A percentile compares a stretch with the other conserved stretches of the same genome.
Conservation (phyloP, 1,140 invertebrate species). For the Protaetia brevitarsis region DNA sequence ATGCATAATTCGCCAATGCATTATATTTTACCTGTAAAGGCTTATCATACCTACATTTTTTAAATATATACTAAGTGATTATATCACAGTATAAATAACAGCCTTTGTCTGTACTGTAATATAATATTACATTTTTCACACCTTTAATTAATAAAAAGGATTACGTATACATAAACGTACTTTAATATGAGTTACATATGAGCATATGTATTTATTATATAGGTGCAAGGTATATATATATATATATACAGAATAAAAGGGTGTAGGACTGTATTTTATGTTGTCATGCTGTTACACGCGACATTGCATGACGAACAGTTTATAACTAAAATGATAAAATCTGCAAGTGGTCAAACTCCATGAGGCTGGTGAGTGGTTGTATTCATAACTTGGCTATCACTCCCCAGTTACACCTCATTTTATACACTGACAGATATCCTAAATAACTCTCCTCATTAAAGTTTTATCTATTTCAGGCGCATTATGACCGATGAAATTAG, state of each 20-base stretch:
- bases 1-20: too few relatives aligned
- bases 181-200: not conserved
- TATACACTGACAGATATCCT: not conserved
- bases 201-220: not conserved
- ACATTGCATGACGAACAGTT: conserved; percentile 37
- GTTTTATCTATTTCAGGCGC: not conserved
- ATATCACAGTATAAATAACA: not conserved
- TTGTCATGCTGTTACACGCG: conserved; percentile 39
- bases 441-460: not conserved
- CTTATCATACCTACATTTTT: too few relatives aligned
- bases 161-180: conserved; percentile 24
- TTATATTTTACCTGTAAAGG: too few relatives aligned
- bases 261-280: conserved; percentile 41
- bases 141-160: conserved; percentile 37
- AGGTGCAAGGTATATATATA: conserved; percentile 30
- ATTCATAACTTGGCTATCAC: conserved; percentile 23
- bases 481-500: not conserved
- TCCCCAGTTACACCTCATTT: conserved; percentile 22
- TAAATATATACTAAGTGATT: too few relatives aligned
- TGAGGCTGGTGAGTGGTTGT: conserved; percentile 26
- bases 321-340: conserved; percentile 37
- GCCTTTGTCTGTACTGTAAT: conserved; percentile 29
- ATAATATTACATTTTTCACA: conserved; percentile 37
- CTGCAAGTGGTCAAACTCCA: conserved; percentile 37
- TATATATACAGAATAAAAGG: conserved; percentile 37